Base-by-base conservation (phyloP, 2,797 vertebrate genomes). In the Hybognathus amarus region DNA sequence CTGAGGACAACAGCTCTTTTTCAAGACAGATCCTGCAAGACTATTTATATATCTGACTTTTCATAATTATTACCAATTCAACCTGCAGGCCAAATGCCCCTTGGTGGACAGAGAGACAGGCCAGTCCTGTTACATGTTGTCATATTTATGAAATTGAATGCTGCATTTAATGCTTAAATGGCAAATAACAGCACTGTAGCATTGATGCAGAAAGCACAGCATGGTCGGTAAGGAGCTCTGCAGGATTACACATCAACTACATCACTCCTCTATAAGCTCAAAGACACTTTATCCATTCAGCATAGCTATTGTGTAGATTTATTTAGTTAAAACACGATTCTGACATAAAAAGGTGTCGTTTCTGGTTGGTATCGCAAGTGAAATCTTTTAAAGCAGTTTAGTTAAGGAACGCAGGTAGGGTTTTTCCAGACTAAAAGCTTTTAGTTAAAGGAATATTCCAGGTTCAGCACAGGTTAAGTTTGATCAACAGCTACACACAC, bases 241-340 rank as follows among this genome's bases (percentile, higher is more conserved):
- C n/a, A 38, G 80, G 69, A 64, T 74, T 81, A 50, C 40, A 50
- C 38, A 47, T 63, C 68, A 47, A 69, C 27, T 59, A 71, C 17
- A 80, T 71, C 54, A 22, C 52, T 59, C 17, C 18, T 80, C 38
- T 30, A n/a, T 59, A 70, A 69, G n/a, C n/a, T 79, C 20, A 8
- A 77, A 40, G 27, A 67, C 27, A n/a, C 77, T 63, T 63, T 63
- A 56, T 63, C 75, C 10, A 27, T 69, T 56, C n/a, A 79, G 22
- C 33, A 68, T 8, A 4, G 42, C 40, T 30, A 63, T 20, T 8
- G 56, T 15, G 2, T 11, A 2, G 24, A 45, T 30, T 22, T 7
- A 36, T 15, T 77, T 45, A 17, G 12, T 78, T 50, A 36, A 47
- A 78, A 18, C 36, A 4, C 22, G 20, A 36, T 47, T 78, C 42